Evolutionary conservation across 2,797 vertebrate genomes (phyloP), one percentile per base, ranked within the genome.

Genomic region (Morus bassanus): DNA sequence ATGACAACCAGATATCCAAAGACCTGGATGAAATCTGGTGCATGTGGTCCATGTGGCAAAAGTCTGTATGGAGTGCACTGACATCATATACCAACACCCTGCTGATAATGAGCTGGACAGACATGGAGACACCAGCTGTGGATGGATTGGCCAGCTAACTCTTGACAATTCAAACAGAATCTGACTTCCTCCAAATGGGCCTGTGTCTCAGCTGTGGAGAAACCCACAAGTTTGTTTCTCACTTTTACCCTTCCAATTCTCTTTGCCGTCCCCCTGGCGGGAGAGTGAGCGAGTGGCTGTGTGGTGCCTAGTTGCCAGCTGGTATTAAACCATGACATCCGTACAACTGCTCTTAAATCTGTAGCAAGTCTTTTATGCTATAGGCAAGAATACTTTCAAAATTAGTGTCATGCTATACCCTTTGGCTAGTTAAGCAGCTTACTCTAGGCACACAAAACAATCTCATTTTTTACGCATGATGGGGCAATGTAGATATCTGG

Each of bases 31-130:
- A 86, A 67, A 13, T 19, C 31, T 57, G 7, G 3, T 39, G 16
- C 1, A 1, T 6, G 6, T 2, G 3, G 35, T 31, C 17, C 28
- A n/a, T 1, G 14, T 41, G 25, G 8, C 0, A 0, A 8, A 76
- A 54, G 12, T 54, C 87, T 30, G 1, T 61, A 53, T 2, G 7
- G 33, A 43, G 3, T 70, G 39, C 12, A 13, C 9, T 1, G 1
- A 57, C 3, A 3, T 24, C 11, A 18, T 24, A 35, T 8, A 6
- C 15, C 23, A 37, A 17, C 23, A 37, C 45, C 18, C 10, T 33
- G 22, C 22, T 4, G 8, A 18, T 50, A 75, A n/a, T 4, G 9
- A 87, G 30, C 41, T 79, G 35, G 25, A 50, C 14, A 41, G 43
- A 48, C 8, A 6, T 25, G 17, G 59, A 64, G 35, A 22, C 21